A percentile compares a stretch with the other conserved stretches of the same genome.
Evolutionary conservation across 30 jellyfish, hydroid and myxozoan species (phyloP).

Genomic region (Morbakka virulenta): DNA sequence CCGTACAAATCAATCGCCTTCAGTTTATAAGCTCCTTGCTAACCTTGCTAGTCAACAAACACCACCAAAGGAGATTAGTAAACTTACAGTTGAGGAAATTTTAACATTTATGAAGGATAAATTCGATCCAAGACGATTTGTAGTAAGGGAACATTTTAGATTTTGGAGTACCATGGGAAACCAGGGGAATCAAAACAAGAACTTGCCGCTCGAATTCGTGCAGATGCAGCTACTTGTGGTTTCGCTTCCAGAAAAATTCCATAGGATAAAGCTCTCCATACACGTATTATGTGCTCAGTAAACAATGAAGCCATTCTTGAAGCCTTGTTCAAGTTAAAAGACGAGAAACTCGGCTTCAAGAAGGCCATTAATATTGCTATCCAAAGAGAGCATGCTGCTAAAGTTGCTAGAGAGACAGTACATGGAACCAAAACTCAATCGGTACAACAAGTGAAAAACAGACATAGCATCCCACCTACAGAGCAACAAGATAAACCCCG

Average conservation of each 20-base stretch:
- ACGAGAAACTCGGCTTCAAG: too few species aligned
- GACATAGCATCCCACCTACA: too few species aligned
- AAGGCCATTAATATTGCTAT: too few species aligned
- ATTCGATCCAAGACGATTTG: too few species aligned
- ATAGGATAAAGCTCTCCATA: conserved; percentile 31
- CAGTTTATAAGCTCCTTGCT: conserved; percentile 6
- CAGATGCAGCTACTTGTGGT: conserved; percentile 48
- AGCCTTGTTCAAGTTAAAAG: too few species aligned
- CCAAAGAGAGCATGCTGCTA: too few species aligned
- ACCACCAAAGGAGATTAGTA: conserved; percentile 14
- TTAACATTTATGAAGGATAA: conserved; percentile 4
- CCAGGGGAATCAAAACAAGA: conserved; percentile 57
- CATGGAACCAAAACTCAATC: too few species aligned
- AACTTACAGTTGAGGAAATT: conserved; percentile 26
- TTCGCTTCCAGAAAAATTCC: conserved; percentile 38
- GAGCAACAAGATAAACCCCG: too few species aligned
- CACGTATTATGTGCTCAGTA: too few species aligned
- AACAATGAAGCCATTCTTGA: too few species aligned
- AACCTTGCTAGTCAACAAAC: conserved; percentile 10
- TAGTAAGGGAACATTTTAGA: conserved; percentile 44
- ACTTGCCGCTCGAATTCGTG: conserved; percentile 33
- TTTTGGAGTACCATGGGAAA: conserved; percentile 36
- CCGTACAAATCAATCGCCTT: conserved; percentile 18
- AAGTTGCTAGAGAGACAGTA: too few species aligned
- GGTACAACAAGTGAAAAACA: too few species aligned